Evolutionary conservation across 2,888 invertebrate species (phyloP).

Genomic region (Tachina grossa): DNA sequence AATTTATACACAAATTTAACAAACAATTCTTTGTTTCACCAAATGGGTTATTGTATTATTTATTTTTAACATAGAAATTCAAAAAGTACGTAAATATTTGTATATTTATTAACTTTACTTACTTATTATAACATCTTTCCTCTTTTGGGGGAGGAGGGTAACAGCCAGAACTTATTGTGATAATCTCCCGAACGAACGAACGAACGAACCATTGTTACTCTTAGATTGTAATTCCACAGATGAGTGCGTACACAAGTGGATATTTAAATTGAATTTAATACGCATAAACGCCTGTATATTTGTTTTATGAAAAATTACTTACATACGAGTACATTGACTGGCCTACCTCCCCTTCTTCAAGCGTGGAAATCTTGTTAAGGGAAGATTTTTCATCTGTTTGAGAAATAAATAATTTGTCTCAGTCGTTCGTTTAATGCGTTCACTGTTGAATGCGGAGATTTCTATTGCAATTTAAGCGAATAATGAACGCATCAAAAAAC

Average conservation of each 20-base stretch:
- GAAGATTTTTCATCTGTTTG: slow-evolving; percentile 25
- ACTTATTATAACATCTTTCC: slow-evolving; percentile 2
- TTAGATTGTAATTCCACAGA: slow-evolving; percentile 75
- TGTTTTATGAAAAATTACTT: slow-evolving; percentile 73
- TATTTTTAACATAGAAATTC: too few species aligned
- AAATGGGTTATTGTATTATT: slow-evolving; percentile 38
- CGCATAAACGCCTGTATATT: slow-evolving; percentile 74
- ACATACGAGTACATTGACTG: slow-evolving; percentile 26
- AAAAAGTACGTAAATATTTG: neutral
- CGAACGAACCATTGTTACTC: slow-evolving; percentile 44
- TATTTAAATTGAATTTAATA: slow-evolving; percentile 78
- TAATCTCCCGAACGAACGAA: slow-evolving; percentile 51
- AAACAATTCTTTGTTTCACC: slow-evolving; percentile 13
- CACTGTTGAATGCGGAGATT: slow-evolving; percentile 43
- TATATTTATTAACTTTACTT: slow-evolving; percentile 47
- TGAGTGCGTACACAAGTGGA: slow-evolving; percentile 81
- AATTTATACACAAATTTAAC: slow-evolving; percentile 19
- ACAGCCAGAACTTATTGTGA: slow-evolving; percentile 41
- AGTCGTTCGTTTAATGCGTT: slow-evolving; percentile 66
- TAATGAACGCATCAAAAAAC: slow-evolving; percentile 81
- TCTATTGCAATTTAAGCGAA: slow-evolving; percentile 79
- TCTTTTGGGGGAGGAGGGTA: neutral
- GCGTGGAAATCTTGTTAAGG: slow-evolving; percentile 46
- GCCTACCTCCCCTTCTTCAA: neutral
- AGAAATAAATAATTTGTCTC: too few species aligned